These are phyloP conservation scores for Stenolophus ochropezus DNA, from an alignment of 2,888 invertebrate genomes.

Conservation along the genomic window DNA sequence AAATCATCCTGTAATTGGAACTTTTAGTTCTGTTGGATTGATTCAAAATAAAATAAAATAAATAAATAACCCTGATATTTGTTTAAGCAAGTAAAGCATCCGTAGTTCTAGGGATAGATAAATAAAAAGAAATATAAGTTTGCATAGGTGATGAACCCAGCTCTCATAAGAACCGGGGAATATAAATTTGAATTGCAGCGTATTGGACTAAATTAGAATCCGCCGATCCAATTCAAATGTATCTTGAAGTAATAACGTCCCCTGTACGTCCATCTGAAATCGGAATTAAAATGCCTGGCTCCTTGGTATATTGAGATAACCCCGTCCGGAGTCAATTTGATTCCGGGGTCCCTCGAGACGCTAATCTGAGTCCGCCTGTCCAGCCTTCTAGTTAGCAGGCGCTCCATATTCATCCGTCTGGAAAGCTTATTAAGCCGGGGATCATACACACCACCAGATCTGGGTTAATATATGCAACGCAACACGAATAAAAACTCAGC, in stretches of 20 bases:
- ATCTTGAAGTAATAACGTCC: neutral
- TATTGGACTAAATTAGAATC: neutral
- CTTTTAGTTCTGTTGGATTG: too few species aligned
- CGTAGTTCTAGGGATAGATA: too few species aligned
- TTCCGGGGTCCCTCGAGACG: constrained; percentile 71
- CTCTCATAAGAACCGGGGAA: too few species aligned
- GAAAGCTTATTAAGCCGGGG: constrained; percentile 74
- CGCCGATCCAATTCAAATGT: neutral
- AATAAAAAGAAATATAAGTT: too few species aligned
- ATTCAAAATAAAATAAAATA: too few species aligned
- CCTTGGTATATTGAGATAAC: constrained; percentile 59
- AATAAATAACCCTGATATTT: too few species aligned
- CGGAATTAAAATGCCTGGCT: constrained; percentile 52
- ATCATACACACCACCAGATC: neutral
- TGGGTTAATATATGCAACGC: constrained; percentile 1
- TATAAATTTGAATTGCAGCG: too few species aligned
- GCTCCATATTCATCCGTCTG: constrained; percentile 74
- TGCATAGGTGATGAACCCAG: too few species aligned
- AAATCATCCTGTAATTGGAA: too few species aligned
- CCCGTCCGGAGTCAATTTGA: constrained; percentile 71
- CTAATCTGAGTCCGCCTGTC: constrained; percentile 68
- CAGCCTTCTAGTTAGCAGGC: constrained; percentile 64
- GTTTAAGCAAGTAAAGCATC: too few species aligned
- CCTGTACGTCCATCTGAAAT: constrained; percentile 37
- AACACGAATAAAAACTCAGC: too few species aligned